Evolutionary conservation across 2,888 invertebrate species (phyloP).

Genomic region (Horisme vitalbata): DNA sequence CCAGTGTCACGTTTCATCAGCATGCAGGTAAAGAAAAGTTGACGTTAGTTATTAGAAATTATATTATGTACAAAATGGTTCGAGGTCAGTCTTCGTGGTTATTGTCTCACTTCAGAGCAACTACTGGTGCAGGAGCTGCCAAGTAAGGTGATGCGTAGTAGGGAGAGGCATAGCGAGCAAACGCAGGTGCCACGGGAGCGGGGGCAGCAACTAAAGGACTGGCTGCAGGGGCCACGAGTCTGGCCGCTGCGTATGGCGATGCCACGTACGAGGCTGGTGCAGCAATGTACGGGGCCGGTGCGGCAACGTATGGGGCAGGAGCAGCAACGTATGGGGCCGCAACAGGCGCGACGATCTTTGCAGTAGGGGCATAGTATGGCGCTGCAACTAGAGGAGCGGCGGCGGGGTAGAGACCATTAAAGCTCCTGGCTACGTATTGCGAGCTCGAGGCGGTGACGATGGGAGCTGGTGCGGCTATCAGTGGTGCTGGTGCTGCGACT

Average conservation of each 20-base stretch:
- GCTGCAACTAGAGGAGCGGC: constrained; percentile 85
- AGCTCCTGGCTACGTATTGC: constrained; percentile 46
- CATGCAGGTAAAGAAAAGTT: neutral
- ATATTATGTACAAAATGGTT: constrained; percentile 42
- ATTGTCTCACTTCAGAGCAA: constrained; percentile 58
- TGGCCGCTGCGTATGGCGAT: constrained; percentile 40
- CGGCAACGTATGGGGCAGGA: constrained; percentile 53
- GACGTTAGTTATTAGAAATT: constrained; percentile 16
- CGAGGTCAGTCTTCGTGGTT: constrained; percentile 48
- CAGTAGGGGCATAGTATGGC: constrained; percentile 84
- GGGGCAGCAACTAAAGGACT: constrained; percentile 44
- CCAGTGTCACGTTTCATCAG: constrained; percentile 19
- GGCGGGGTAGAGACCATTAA: constrained; percentile 52
- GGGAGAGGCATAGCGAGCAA: constrained; percentile 40
- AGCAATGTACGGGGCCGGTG: constrained; percentile 48
- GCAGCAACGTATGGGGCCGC: constrained; percentile 47
- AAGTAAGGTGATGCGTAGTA: constrained; percentile 45
- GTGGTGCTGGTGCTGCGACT: constrained; percentile 70
- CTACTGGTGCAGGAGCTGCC: constrained; percentile 59
- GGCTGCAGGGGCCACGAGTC: constrained; percentile 39
- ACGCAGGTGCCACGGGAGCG: constrained; percentile 24
- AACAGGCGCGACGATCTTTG: constrained; percentile 67
- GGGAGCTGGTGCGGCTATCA: constrained; percentile 54
- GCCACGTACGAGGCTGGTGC: constrained; percentile 67
- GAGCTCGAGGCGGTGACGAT: constrained; percentile 60